Base-by-base conservation (phyloP, 2,888 invertebrate species). In the Ormyrus nitidulus region DNA sequence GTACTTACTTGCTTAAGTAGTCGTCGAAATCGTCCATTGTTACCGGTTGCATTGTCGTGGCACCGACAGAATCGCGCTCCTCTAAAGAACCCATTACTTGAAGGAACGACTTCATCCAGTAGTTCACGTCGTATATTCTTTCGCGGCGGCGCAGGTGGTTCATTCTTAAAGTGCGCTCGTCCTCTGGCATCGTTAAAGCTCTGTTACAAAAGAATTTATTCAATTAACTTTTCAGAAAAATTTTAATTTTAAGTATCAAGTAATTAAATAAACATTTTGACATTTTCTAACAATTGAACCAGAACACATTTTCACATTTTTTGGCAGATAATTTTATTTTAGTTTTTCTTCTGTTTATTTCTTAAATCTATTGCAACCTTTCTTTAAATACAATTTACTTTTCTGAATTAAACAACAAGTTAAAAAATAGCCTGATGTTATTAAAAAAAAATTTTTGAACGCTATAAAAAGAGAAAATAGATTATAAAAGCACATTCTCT, bases 21-120 rank as follows among this genome's bases (percentile, higher is more conserved):
- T 96, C 96, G 87, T 97, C 96, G 88, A 97, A 97, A 90, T 97
- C 97, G 86, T 97, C 96, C 86, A 97, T 94, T 6, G 96, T 96
- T n/a, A 97, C 95, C 0, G 97, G 97, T 83, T 96, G 96, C 95
- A 97, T 96, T 48, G 94, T 95, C 0, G 96, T 95, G 5, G 96
- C 95, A 11, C 96, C 95, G 71, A 96, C 94, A 83, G 96, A 96
- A 85, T 96, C 96, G n/a, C 93, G 92, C 83, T 95, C 95, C 85
- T 95, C 95, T 64, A 97, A 89, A 0, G 96, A 95, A 76, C 96
- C 96, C 95, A 97, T 96, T 0, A 96, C 96, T 85, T 96, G 95
- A 59, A 97, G 92, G 91, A 97, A 97, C 2, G 95, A 94, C 86
- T 95, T 95, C 94, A 97, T 96, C 97, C 97, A 97, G 88, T 95